Evolutionary conservation across 2,113 vertebrate genomes (phyloP), one percentile per base, ranked within the genome.

Genomic region (Calyptomena viridis): DNA sequence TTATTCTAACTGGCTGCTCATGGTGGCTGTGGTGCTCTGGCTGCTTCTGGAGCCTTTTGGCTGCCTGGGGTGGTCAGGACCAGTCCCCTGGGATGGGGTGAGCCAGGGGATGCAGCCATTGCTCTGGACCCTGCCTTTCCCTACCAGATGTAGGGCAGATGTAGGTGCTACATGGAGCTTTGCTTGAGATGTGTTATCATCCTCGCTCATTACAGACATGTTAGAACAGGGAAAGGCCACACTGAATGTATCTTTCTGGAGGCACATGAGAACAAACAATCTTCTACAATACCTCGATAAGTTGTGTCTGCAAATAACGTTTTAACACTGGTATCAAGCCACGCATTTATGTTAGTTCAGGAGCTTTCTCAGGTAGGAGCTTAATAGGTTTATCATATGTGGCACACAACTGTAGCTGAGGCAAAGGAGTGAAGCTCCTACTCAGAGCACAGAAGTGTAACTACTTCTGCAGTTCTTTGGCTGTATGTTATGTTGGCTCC

Each of bases 201-300:
- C 6, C 2, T 9, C 2, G 33, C 6, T 19, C 17, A 0, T 31
- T 6, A 22, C 52, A 24, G 30, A 3, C 10, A 0, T 2, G 7
- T 30, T 18, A 42, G 28, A 5, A 4, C 0, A 14, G 2, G 49
- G 35, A 7, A 30, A 33, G 40, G 39, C 33, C 27, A 1, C 5
- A 5, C n/a, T 2, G 46, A 12, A 8, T 0, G 0, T 5, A 1
- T 15, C 14, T 64, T 39, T 46, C 25, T 20, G 28, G 50, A 84
- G 69, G 30, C 50, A 8, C 6, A 0, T 3, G 35, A 37, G 53
- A 60, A 23, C 37, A 2, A 19, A 7, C 1, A 1, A 1, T 9
- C 14, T 33, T 3, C 11, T 5, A 1, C 55, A 5, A 15, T 6
- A 5, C 11, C 17, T 37, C 37, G 7, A 0, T 5, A 8, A 50